These are phyloP conservation scores for Aporrectodea caliginosa DNA, from an alignment of 1,140 invertebrate species.

Conservation along the genomic window DNA sequence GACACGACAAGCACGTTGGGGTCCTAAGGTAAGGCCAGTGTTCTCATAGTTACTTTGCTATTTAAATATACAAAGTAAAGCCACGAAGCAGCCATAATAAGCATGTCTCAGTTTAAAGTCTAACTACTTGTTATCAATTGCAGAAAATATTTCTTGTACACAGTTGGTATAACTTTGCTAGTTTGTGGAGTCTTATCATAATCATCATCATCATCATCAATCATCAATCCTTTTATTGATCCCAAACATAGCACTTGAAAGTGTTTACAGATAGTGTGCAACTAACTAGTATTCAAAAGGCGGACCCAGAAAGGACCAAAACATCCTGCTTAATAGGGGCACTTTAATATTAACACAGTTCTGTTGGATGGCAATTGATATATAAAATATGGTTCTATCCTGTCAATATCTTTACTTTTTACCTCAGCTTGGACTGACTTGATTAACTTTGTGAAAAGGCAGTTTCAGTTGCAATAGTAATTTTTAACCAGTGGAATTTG, in stretches of 20 bases:
- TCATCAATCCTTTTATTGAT: too few species aligned
- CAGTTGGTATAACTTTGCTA: not conserved
- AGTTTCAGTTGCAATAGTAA: not conserved
- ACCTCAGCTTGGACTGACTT: not conserved
- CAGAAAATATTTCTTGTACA: not conserved
- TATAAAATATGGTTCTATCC: not conserved
- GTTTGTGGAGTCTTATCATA: too few species aligned
- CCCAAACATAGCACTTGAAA: too few species aligned
- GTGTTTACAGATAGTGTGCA: too few species aligned
- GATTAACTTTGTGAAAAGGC: not conserved
- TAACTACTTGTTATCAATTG: too few species aligned
- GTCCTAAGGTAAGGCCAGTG: slow-evolving; percentile 62
- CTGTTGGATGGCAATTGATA: not conserved
- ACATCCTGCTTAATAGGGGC: too few species aligned
- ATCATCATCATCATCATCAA: too few species aligned
- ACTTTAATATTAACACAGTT: too few species aligned
- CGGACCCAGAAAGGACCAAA: too few species aligned
- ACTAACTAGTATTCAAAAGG: too few species aligned
- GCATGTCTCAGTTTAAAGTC: too few species aligned
- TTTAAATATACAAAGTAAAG: not conserved
- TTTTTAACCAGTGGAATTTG: not conserved
- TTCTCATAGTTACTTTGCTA: not conserved
- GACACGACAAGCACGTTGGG: slow-evolving; percentile 81
- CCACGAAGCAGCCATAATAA: too few species aligned
- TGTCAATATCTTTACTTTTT: not conserved